Evolutionary conservation across 2,888 invertebrate genomes (phyloP), one percentile per base, ranked within the genome.

Genomic region (Microchrysa polita): DNA sequence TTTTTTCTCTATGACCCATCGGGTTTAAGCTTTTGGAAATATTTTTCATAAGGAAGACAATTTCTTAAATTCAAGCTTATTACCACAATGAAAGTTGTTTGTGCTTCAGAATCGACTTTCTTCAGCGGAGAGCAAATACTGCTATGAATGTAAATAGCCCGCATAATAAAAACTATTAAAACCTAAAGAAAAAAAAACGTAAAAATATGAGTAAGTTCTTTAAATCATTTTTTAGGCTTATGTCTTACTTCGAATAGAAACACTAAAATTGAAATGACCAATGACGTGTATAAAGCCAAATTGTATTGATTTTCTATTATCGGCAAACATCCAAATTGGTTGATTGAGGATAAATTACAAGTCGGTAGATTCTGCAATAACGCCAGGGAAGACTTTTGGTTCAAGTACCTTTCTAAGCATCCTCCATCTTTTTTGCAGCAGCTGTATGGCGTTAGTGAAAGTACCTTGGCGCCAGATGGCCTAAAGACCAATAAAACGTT

Each of bases 391-490:
- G 55, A n/a, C 20, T 67, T 5, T n/a, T 63, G 61, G 10, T 57
- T 73, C 9, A 74, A 1, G 23, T 67, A 67, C 23, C 60, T 75
- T 40, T 74, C 60, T 20, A 74, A 74, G 20, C 76, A 76, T 9
- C 63, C 73, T 1, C n/a, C n/a, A 14, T 74, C 23, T 23, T 55
- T 53, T 27, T 74, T 77, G 52, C 77, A 76, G 42, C 77, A 77
- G 34, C 77, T 77, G 44, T 76, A 77, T 7, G 77, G 77, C 12
- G 74, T 74, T 18, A 77, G 16, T 12, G 76, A 73, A 5, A 75
- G 52, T 7, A 63, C 1, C 44, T 76, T 63, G 2, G 18, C 40
- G n/a, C 34, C 55, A 55, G 40, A 27, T n/a, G 69, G 55, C 5
- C 69, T 69, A 20, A 10, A 23, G 18, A 1, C 2, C 10, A 55